These are phyloP conservation scores for Hemaris fuciformis DNA, from an alignment of 2,888 invertebrate species.

Conservation along the genomic window DNA sequence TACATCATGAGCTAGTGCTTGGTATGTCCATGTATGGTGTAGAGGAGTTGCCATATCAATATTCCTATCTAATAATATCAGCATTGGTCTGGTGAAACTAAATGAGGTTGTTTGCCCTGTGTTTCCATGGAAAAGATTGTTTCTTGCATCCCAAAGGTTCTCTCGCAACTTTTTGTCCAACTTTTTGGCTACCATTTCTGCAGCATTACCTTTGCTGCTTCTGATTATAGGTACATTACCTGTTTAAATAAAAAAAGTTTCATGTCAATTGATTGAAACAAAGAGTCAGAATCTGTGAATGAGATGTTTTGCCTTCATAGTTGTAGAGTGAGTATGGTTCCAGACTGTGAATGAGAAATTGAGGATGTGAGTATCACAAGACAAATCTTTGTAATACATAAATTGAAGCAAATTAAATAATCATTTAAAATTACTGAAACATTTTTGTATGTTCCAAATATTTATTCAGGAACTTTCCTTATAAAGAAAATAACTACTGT, in stretches of 20 bases:
- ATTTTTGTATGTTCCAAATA: too few species aligned
- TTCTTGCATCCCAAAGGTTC: slow-evolving; percentile 97
- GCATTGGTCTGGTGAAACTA: slow-evolving; percentile 95
- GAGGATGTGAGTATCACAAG: too few species aligned
- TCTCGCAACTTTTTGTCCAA: slow-evolving; percentile 98
- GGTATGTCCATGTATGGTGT: slow-evolving; percentile 99
- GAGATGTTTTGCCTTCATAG: too few species aligned
- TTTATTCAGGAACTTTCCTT: too few species aligned
- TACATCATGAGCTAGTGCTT: slow-evolving; percentile 98
- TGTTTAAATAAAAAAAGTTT: slow-evolving; percentile 35
- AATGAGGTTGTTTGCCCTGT: slow-evolving; percentile 87
- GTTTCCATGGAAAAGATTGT: slow-evolving; percentile 96
- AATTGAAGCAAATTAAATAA: too few species aligned
- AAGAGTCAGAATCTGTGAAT: too few species aligned
- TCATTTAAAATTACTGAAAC: too few species aligned
- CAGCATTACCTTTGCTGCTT: slow-evolving; percentile 97
- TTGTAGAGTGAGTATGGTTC: too few species aligned
- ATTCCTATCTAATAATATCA: slow-evolving; percentile 96
- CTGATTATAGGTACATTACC: slow-evolving; percentile 94
- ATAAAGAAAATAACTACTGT: background rate
- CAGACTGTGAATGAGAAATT: too few species aligned
- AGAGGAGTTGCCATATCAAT: slow-evolving; percentile 98
- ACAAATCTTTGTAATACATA: too few species aligned
- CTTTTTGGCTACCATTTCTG: slow-evolving; percentile 98
- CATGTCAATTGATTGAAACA: too few species aligned